Evolutionary conservation across 1,140 invertebrate species (phyloP), one percentile per base, ranked within the genome.

Genomic region (Palaemon carinicauda): DNA sequence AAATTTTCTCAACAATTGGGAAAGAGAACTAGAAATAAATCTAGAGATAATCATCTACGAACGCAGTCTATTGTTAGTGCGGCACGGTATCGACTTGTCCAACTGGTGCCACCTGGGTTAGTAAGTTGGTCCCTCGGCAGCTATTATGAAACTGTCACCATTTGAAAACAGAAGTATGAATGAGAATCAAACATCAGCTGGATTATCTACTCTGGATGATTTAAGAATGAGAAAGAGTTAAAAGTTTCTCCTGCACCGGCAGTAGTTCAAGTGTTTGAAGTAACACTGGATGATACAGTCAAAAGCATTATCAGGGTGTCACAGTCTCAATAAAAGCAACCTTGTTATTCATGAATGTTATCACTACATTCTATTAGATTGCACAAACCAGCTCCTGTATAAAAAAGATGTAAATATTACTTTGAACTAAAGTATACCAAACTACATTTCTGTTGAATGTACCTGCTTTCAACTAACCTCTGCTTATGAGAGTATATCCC

Each of bases 111-210:
- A 80, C 77, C 60, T 82, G 41, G 33, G 84, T 86, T 86, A 86
- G 84, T 86, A 86, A 80, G 77, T 86, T 86, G 84, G 84, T 86
- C 84, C 84, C 84, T 86, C 80, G 77, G 84, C 80, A 86, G 84
- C 78, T 86, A 77, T 86, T 84, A 77, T 84, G 31, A 53, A 86
- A 86, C 69, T 86, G 65, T 69, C 65, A 69, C 65, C 65, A 69
- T 69, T 69, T 24, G 65, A 69, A 69, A 69, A 81, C 51, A 60
- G 56, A 41, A 60, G 56, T 17, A 83, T 75, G 21, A 83, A 60
- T 83, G 82, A 83, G 52, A 83, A 83, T 83, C 82, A 54, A 29
- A 41, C 12, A 12, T 41, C 41, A 41, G 41, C 41, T 41, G 41
- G 41, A 41, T 41, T 41, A 9, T 41, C 41, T 41, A 41, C 3